A percentile compares a stretch with the other conserved stretches of the same genome.
Evolutionary conservation across 2,797 vertebrate species (phyloP).

Genomic region (Synaphobranchus kaupii): DNA sequence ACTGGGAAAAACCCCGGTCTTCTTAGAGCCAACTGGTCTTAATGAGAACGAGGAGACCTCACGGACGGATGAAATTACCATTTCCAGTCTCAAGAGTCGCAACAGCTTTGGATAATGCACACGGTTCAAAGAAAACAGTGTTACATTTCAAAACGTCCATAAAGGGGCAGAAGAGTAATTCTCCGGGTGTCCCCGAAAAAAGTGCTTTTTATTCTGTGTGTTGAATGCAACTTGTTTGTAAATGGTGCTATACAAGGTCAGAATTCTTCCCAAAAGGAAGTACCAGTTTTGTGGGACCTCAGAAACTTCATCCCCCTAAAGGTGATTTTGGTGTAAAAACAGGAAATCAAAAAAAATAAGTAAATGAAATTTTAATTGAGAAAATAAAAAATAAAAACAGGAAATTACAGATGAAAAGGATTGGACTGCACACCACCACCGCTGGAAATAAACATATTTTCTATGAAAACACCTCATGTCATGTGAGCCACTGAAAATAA

Average conservation of each 20-base stretch:
- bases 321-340: too few species aligned
- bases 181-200: too few species aligned
- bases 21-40: not conserved
- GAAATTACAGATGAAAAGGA: not conserved
- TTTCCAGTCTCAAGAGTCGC: not conserved
- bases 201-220: not conserved
- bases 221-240: not conserved
- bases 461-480: not conserved
- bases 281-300: too few species aligned
- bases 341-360: too few species aligned
- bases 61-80: not conserved
- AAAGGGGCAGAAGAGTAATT: not conserved
- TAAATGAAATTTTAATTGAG: too few species aligned
- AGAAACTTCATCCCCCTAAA: too few species aligned
- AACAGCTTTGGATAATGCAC: not conserved
- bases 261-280: not conserved
- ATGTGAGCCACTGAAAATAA: not conserved
- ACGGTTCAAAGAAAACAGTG: not conserved
- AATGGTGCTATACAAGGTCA: not conserved
- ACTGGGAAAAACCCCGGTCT: not conserved
- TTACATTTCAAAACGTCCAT: constrained; percentile 5
- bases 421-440: not conserved
- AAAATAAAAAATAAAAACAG: not conserved
- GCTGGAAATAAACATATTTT: not conserved
- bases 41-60: not conserved